phyloP scores from a whole-genome alignment of 2,888 invertebrate species.

The Onchidella celtica region DNA sequence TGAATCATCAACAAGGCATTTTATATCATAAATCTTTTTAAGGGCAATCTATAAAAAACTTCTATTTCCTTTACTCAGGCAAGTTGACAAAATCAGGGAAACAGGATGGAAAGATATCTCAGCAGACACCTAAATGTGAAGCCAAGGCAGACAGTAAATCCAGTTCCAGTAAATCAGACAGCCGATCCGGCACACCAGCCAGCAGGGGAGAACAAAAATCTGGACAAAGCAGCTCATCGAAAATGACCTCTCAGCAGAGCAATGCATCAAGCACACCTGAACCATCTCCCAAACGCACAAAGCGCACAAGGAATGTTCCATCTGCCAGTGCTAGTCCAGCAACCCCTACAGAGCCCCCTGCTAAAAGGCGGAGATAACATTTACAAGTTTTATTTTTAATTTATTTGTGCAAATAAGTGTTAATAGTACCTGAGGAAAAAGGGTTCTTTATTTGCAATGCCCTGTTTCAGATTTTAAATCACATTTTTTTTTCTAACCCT shows the following conservation, averaged over 20 bases:
- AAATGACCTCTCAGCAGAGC: constrained; percentile 8
- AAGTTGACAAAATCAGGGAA: constrained; percentile 39
- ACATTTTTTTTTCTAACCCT: too few relatives aligned
- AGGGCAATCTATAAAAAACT: too few relatives aligned
- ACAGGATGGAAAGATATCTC: constrained; percentile 41
- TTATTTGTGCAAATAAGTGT: too few relatives aligned
- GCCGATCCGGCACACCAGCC: constrained; percentile 10
- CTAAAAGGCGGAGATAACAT: constrained; percentile 65
- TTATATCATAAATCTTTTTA: too few relatives aligned
- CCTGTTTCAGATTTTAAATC: too few relatives aligned
- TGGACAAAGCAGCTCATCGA: background rate
- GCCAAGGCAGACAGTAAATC: constrained; percentile 52
- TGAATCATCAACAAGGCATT: too few relatives aligned
- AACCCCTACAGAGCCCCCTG: constrained; percentile 64
- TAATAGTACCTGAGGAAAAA: too few relatives aligned
- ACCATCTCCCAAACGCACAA: constrained; percentile 68
- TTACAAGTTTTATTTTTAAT: background rate
- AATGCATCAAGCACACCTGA: constrained; percentile 41
- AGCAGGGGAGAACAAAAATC: constrained; percentile 23
- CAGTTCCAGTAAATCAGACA: constrained; percentile 29
- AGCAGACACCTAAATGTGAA: constrained; percentile 33
- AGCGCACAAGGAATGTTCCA: constrained; percentile 68
- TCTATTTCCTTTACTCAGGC: too few relatives aligned
- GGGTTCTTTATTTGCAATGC: too few relatives aligned
- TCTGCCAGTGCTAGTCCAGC: constrained; percentile 67